Conservation (phyloP, 2,888 invertebrate species). For the Odontocolon sp. region DNA sequence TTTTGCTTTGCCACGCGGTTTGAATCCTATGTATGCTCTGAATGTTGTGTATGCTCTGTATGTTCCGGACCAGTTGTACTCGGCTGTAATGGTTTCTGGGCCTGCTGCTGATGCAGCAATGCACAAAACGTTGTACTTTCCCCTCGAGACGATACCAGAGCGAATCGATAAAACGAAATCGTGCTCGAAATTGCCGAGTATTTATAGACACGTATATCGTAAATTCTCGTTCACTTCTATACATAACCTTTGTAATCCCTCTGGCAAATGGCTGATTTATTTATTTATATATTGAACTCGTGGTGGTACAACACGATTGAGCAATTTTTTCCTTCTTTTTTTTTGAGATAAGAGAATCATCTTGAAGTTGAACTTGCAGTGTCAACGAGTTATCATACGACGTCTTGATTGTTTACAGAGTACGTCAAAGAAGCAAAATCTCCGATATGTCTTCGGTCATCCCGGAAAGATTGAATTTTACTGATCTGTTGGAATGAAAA, state of each 20-base stretch:
- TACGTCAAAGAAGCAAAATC: not conserved
- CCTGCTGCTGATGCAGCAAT: slow-evolving; percentile 3
- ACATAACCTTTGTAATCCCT: not conserved
- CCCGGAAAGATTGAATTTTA: not conserved
- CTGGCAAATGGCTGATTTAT: not conserved
- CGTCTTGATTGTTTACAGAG: no score
- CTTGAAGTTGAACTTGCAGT: not conserved
- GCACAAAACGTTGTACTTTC: not conserved
- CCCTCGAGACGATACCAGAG: not conserved
- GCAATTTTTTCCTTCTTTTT: no score
- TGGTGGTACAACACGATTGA: not conserved
- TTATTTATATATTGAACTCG: not conserved
- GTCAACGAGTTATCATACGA: not conserved
- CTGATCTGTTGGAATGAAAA: no score
- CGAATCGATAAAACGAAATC: slow-evolving; percentile 13
- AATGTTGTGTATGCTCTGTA: not conserved
- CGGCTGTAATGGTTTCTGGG: not conserved
- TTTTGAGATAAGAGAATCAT: not conserved
- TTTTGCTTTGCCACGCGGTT: not conserved
- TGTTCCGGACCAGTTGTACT: not conserved
- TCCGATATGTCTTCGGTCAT: not conserved
- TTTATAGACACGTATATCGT: slow-evolving; percentile 15
- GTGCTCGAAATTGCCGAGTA: slow-evolving; percentile 9
- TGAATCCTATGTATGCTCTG: not conserved
- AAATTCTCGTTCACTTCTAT: not conserved